phyloP scores from a whole-genome alignment of 2,888 invertebrate genomes.

The Synanthedon myopaeformis region DNA sequence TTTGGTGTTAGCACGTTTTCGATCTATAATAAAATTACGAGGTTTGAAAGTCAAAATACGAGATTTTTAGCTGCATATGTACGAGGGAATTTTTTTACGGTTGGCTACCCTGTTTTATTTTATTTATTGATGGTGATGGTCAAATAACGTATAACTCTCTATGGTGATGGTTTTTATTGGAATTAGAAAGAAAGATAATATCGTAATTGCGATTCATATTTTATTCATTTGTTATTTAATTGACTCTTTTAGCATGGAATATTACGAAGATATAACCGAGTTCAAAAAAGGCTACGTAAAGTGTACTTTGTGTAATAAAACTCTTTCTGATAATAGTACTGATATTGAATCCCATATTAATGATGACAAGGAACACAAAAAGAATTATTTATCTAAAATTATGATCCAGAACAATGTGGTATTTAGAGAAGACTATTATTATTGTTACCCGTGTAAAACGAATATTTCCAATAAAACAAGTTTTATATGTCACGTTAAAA shows the following conservation, averaged over 20 bases:
- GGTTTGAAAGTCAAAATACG: too few species aligned
- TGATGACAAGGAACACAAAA: slow-evolving; percentile 15
- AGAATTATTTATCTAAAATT: slow-evolving; percentile 16
- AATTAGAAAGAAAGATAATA: too few species aligned
- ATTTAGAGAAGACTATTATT: slow-evolving; percentile 5
- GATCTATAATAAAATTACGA: too few species aligned
- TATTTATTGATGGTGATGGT: too few species aligned
- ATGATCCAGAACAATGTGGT: slow-evolving; percentile 24
- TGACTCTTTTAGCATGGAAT: slow-evolving; percentile 16
- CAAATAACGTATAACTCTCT: too few species aligned
- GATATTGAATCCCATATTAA: slow-evolving; percentile 21
- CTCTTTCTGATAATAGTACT: slow-evolving; percentile 13
- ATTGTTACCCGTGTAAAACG: slow-evolving; percentile 22
- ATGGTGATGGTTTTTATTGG: too few species aligned
- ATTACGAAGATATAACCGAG: slow-evolving; percentile 24
- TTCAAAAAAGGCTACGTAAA: slow-evolving; percentile 15
- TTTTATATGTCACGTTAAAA: slow-evolving; percentile 17
- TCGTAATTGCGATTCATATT: background rate
- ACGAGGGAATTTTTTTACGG: too few species aligned
- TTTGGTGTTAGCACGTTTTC: too few species aligned
- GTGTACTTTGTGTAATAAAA: slow-evolving; percentile 25
- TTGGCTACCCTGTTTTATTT: too few species aligned
- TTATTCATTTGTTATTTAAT: background rate
- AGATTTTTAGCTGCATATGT: too few species aligned
- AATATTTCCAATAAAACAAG: slow-evolving; percentile 5